Conservation (phyloP, 1,140 invertebrate genomes). For the Bilobella aurantiaca region DNA sequence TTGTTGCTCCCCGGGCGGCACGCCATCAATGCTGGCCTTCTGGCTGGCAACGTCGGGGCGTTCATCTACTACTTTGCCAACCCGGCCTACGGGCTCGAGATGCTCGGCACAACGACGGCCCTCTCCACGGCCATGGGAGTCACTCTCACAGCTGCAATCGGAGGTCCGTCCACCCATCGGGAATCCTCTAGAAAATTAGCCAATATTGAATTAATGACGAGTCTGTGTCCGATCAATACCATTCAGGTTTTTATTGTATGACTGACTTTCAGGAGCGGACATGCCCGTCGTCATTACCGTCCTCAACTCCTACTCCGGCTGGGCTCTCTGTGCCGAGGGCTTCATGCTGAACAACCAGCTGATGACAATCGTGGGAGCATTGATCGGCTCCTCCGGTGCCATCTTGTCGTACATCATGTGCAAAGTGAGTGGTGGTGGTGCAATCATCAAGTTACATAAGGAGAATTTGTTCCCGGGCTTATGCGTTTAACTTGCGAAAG, state of each 20-base stretch:
- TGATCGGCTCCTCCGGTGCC: conserved; percentile 82
- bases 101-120: conserved; percentile 60
- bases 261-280: conserved; percentile 57
- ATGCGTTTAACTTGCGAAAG: too few species aligned
- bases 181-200: too few species aligned
- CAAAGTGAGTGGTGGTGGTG: too few species aligned
- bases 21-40: conserved; percentile 57
- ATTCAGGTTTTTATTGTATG: neutral
- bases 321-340: conserved; percentile 80
- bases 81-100: conserved; percentile 53
- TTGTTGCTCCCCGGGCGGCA: conserved; percentile 72
- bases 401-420: conserved; percentile 93
- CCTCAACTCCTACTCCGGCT: conserved; percentile 69
- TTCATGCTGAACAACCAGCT: conserved; percentile 89
- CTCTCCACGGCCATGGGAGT: conserved; percentile 46
- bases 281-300: conserved; percentile 92
- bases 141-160: conserved; percentile 77
- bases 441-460: conserved; percentile 29
- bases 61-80: conserved; percentile 58
- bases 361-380: conserved; percentile 80
- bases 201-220: neutral
- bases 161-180: too few species aligned
- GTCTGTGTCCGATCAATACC: neutral
- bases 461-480: too few species aligned
- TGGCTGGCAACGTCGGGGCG: conserved; percentile 57